A percentile compares a stretch with the other conserved stretches of the same genome.
Conservation (phyloP, 2,888 invertebrate genomes). For the Diarsia mendica region DNA sequence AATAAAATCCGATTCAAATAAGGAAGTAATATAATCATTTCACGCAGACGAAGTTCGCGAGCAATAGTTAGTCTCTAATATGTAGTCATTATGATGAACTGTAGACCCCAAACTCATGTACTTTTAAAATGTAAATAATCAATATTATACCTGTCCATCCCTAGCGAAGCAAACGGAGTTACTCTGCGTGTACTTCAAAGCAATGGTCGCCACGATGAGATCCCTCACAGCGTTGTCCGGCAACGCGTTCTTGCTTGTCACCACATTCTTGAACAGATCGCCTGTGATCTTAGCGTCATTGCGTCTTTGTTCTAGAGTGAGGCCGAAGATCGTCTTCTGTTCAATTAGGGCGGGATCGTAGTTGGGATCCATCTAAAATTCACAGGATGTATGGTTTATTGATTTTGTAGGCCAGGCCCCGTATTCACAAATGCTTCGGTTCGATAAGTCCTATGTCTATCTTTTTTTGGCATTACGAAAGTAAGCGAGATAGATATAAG, state of each 20-base stretch:
- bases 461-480: too few species aligned
- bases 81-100: too few species aligned
- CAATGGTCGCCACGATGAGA: conserved; percentile 98
- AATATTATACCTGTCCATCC: conserved; percentile 97
- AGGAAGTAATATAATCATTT: too few species aligned
- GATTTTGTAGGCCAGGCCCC: background rate
- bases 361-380: conserved; percentile 94
- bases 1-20: too few species aligned
- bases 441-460: too few species aligned
- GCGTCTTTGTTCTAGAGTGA: conserved; percentile 93
- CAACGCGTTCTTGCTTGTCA: conserved; percentile 92
- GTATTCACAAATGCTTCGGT: too few species aligned
- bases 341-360: conserved; percentile 96
- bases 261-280: conserved; percentile 95
- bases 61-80: too few species aligned
- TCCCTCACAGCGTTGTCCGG: conserved; percentile 95
- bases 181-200: conserved; percentile 99
- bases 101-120: too few species aligned
- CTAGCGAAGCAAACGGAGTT: conserved; percentile 99
- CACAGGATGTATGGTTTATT: background rate
- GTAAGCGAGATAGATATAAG: too few species aligned
- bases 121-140: too few species aligned
- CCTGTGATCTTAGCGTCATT: conserved; percentile 96
- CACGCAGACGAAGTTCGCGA: too few species aligned
- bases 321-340: conserved; percentile 90